Base-by-base conservation (phyloP, 1,140 invertebrate genomes). In the Drosophila arawakana region DNA sequence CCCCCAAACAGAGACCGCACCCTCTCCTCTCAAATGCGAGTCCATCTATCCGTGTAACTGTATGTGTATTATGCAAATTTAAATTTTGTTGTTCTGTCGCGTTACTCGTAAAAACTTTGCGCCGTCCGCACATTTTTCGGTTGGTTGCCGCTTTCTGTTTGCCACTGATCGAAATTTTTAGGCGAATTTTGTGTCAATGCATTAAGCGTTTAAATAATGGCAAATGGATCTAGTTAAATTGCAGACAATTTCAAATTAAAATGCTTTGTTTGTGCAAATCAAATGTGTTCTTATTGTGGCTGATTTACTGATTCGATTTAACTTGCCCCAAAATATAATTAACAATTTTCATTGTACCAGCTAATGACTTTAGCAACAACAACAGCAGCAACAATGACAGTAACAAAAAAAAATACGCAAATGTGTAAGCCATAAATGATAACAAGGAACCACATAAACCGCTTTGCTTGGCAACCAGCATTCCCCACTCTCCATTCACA, bases 381-480 rank as follows among this genome's bases (percentile, higher is more conserved):
- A 81, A 73, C 62, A 76, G 41, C 59, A 37, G 6, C 21, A 30
- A 35, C 30, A 9, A 58, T 35, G 55, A 13, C 30, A 11, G 52
- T 44, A 25, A 39, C 47, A 41, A 59, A 41, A 37, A 41, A 37
- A 60, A 74, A 52, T 75, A 77, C 74, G 67, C 71, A 88, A 89
- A 84, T 84, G 84, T 89, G 81, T 88, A 84, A 84, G 80, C 84
- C 84, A 89, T 89, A 89, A 89, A 89, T 90, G 80, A 89, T 84
- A 88, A 88, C 84, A 82, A 74, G 80, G 60, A 72, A 73, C 81
- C 77, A 15, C 81, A 84, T 69, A 81, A 81, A 73, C 63, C 80
- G 77, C 74, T 77, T 70, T 73, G 41, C 39, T 66, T 34, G 50
- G 49, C 70, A 35, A 7, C 30, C 37, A 21, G 44, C 47, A 47